A percentile compares a stretch with the other conserved stretches of the same genome.
Evolutionary conservation across 2,797 vertebrate species (phyloP).

Genomic region (Phoebastria nigripes): DNA sequence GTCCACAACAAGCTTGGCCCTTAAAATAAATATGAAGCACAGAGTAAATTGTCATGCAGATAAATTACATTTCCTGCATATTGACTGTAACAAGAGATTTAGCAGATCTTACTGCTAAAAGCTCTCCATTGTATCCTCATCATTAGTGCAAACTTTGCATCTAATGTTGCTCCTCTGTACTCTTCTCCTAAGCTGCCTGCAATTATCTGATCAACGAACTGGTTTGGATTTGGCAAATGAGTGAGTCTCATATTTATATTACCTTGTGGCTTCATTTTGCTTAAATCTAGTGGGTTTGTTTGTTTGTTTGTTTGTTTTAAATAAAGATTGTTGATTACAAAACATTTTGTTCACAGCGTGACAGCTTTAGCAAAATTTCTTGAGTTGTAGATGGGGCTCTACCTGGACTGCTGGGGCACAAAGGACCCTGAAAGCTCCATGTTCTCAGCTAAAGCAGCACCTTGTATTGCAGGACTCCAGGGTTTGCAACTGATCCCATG

Average conservation of each 20-base stretch:
- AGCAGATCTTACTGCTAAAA: neutral
- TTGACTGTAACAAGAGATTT: neutral
- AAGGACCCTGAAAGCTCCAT: neutral
- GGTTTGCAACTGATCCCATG: neutral
- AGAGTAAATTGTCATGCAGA: neutral
- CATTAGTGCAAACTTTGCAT: neutral
- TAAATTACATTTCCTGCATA: neutral
- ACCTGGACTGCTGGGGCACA: neutral
- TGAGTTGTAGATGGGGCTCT: neutral
- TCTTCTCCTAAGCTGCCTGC: neutral
- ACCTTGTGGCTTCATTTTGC: neutral
- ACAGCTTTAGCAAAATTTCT: neutral
- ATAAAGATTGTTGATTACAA: neutral
- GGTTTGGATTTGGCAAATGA: neutral
- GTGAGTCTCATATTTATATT: neutral
- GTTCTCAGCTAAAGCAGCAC: neutral
- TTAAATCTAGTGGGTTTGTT: neutral
- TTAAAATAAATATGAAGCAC: neutral
- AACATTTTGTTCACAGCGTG: neutral
- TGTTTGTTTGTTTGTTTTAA: neutral
- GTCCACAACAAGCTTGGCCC: neutral
- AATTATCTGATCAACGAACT: neutral
- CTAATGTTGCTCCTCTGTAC: neutral
- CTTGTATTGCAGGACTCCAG: neutral
- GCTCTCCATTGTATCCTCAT: neutral